Evolutionary conservation across 30 jellyfish, hydroid and myxozoan genomes (phyloP).

Genomic region (Chrysaora quinquecirrha): DNA sequence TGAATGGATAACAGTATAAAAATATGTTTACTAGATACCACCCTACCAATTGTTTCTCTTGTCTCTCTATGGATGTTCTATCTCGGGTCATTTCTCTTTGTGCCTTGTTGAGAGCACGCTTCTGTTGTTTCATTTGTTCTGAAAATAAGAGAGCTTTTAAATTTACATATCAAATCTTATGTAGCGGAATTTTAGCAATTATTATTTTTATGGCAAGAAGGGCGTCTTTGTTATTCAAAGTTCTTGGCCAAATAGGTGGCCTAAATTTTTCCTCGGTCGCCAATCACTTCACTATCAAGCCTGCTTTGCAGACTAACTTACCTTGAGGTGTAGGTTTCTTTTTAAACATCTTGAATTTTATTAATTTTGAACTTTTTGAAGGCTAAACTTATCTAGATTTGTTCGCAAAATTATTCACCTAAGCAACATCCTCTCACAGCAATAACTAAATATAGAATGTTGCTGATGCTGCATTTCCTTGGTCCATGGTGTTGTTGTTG

Average conservation of each 20-base stretch:
- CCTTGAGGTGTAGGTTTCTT: slow-evolving; percentile 8
- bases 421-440: too few species aligned
- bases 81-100: slow-evolving; percentile 89
- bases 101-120: slow-evolving; percentile 75
- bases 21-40: too few species aligned
- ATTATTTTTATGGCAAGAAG: too few species aligned
- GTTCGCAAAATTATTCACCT: too few species aligned
- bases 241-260: too few species aligned
- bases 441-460: neutral
- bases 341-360: slow-evolving; percentile 1
- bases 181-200: too few species aligned
- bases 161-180: too few species aligned
- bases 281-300: neutral
- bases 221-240: too few species aligned
- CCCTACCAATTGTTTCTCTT: slow-evolving; percentile 88
- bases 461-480: neutral
- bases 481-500: neutral
- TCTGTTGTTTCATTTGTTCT: slow-evolving; percentile 87
- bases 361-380: too few species aligned
- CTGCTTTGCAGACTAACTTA: neutral
- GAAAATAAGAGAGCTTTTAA: neutral
- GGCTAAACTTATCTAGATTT: too few species aligned
- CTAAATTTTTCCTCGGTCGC: too few species aligned
- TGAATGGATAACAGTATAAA: too few species aligned
- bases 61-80: slow-evolving; percentile 81